Percentiles rank a stretch among this genome's conserved stretches.
Conservation (phyloP, 2,888 invertebrate genomes). For the Chalcosyrphus nemorum region DNA sequence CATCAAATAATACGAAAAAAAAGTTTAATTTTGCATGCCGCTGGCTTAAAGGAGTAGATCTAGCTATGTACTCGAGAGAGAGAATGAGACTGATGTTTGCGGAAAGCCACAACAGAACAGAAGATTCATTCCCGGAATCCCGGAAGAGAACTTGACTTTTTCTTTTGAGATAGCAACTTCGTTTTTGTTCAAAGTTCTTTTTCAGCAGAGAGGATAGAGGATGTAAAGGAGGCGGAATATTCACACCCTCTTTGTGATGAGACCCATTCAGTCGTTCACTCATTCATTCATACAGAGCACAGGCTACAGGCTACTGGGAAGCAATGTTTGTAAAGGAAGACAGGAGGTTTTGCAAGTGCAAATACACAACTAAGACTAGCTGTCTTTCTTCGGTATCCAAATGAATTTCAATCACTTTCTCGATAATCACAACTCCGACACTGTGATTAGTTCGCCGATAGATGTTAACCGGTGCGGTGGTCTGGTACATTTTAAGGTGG, state of each 20-base stretch:
- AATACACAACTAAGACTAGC: too few species aligned
- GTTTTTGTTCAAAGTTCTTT: slow-evolving; percentile 47
- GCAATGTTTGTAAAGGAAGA: neutral
- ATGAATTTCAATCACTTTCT: too few species aligned
- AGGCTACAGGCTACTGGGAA: neutral
- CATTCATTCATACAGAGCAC: slow-evolving; percentile 30
- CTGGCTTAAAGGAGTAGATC: neutral
- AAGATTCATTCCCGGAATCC: slow-evolving; percentile 69
- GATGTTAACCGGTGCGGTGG: slow-evolving; percentile 9
- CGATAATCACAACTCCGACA: slow-evolving; percentile 3
- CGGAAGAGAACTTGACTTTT: slow-evolving; percentile 80
- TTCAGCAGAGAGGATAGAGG: slow-evolving; percentile 28
- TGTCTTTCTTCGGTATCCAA: too few species aligned
- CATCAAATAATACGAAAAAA: slow-evolving; percentile 68
- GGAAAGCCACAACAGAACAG: slow-evolving; percentile 41
- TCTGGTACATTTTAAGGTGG: slow-evolving; percentile 53
- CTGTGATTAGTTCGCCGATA: slow-evolving; percentile 2
- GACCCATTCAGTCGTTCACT: slow-evolving; percentile 9
- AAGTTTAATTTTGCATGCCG: slow-evolving; percentile 68
- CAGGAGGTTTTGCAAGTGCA: slow-evolving; percentile 4
- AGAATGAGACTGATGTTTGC: neutral
- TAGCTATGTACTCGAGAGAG: neutral
- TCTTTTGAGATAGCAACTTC: slow-evolving; percentile 67
- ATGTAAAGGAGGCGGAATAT: slow-evolving; percentile 38
- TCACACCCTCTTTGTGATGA: slow-evolving; percentile 54